These are phyloP conservation scores for Trogon melanurus DNA, from an alignment of 2,113 vertebrate species.

Conservation along the genomic window DNA sequence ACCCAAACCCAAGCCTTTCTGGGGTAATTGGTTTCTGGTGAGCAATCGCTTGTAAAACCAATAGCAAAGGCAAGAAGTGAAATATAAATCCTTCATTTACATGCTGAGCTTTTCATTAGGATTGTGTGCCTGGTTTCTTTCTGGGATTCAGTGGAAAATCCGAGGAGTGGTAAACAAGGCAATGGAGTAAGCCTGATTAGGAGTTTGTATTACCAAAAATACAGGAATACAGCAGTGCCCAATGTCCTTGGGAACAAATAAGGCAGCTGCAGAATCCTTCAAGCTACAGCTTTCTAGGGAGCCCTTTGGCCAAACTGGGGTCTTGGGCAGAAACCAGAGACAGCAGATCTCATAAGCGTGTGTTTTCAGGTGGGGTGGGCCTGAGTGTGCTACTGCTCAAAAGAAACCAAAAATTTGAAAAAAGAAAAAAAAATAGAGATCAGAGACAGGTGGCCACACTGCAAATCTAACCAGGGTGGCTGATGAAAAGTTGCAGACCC, in stretches of 20 bases:
- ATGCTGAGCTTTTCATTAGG: constrained; percentile 1
- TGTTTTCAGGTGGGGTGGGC: neutral
- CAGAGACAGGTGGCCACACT: neutral
- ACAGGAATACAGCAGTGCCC: neutral
- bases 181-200: neutral
- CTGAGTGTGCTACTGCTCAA: neutral
- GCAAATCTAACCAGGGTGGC: neutral
- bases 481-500: neutral
- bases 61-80: constrained; percentile 49
- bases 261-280: neutral
- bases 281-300: neutral
- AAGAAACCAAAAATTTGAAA: neutral
- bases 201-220: neutral
- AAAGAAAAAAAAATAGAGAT: neutral
- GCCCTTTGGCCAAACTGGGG: neutral
- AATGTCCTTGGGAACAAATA: neutral
- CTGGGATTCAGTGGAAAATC: neutral
- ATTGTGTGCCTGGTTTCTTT: neutral
- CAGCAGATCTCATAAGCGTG: neutral
- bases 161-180: neutral
- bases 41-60: constrained; percentile 63
- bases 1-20: constrained; percentile 54
- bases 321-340: neutral
- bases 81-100: constrained; percentile 47
- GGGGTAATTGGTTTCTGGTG: constrained; percentile 64